Percentiles rank a stretch among this genome's conserved stretches.
Conservation (phyloP, 2,888 invertebrate species). For the Operophtera brumata region DNA sequence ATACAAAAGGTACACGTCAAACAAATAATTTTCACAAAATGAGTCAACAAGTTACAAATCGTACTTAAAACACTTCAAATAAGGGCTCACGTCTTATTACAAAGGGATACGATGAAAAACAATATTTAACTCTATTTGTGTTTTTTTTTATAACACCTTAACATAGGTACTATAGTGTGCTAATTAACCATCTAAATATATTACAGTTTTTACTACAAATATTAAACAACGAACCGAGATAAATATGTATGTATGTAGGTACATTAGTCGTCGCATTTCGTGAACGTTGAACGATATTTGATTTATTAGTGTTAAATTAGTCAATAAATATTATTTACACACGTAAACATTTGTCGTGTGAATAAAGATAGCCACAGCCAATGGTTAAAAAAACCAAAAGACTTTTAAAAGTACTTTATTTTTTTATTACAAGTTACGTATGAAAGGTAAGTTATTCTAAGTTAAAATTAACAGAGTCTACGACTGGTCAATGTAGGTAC, state of each 20-base stretch:
- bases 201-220: constrained; percentile 41
- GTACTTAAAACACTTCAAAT: too few relatives aligned
- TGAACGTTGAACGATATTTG: constrained; percentile 55
- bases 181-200: constrained; percentile 38
- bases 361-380: too few relatives aligned
- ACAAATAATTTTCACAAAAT: too few relatives aligned
- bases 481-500: too few relatives aligned
- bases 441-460: too few relatives aligned
- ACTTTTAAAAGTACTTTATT: constrained; percentile 48
- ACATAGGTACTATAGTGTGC: constrained; percentile 14
- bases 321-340: constrained; percentile 50
- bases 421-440: too few relatives aligned
- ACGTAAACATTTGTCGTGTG: constrained; percentile 50
- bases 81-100: constrained; percentile 77
- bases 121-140: constrained; percentile 34
- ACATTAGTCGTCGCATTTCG: constrained; percentile 49
- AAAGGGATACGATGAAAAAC: constrained; percentile 69
- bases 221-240: constrained; percentile 61
- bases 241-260: constrained; percentile 57
- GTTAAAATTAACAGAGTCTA: too few relatives aligned
- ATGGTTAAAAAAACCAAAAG: too few relatives aligned
- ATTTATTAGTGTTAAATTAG: constrained; percentile 48
- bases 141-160: constrained; percentile 28
- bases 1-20: too few relatives aligned
- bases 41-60: too few relatives aligned